Evolutionary conservation across 1,140 invertebrate species (phyloP).

Genomic region (Saccostrea glomerata): DNA sequence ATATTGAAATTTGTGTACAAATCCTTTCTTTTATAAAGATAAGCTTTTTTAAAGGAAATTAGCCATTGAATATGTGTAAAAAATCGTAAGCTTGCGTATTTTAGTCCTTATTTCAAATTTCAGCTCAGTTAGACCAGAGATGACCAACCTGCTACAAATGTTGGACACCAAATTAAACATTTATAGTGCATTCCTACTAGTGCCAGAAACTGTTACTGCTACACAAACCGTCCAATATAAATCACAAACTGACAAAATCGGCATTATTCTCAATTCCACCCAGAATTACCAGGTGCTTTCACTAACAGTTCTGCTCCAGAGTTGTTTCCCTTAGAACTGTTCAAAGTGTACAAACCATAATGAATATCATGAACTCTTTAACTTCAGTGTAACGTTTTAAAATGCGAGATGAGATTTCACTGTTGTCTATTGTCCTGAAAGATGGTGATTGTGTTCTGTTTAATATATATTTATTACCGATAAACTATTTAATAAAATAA

Average conservation of each 20-base stretch:
- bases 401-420: neutral
- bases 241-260: neutral
- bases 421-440: neutral
- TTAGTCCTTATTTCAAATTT: neutral
- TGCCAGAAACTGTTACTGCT: neutral
- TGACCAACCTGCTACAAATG: neutral
- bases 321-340: constrained; percentile 4
- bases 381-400: neutral
- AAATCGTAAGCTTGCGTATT: neutral
- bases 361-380: neutral
- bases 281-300: constrained; percentile 28
- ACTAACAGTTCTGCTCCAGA: neutral
- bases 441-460: neutral
- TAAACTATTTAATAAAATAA: neutral
- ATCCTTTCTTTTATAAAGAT: no score
- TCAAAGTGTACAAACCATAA: neutral
- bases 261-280: neutral
- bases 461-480: neutral
- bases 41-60: no score
- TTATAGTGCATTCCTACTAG: neutral
- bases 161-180: neutral
- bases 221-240: constrained; percentile 24
- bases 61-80: no score
- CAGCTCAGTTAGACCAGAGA: constrained; percentile 23
- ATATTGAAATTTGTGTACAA: no score